Percentiles rank a stretch among this genome's conserved stretches.
phyloP scores from a whole-genome alignment of 2,888 invertebrate species.

The Drosophila helvetica region DNA sequence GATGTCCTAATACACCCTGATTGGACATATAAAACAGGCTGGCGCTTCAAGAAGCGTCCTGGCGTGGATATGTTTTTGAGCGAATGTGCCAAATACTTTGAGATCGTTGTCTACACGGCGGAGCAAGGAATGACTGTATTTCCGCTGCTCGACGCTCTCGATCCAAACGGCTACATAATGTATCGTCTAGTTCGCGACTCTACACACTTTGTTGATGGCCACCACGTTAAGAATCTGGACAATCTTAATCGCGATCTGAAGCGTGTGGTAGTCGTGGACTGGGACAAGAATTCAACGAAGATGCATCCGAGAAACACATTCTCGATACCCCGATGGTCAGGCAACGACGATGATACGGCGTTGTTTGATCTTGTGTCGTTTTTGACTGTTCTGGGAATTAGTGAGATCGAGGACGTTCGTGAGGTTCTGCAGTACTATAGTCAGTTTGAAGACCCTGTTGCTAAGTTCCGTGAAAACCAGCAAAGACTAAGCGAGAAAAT shows the following conservation, averaged over 20 bases:
- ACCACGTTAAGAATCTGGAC: constrained; percentile 95
- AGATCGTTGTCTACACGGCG: constrained; percentile 97
- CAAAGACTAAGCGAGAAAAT: constrained; percentile 89
- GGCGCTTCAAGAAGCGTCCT: constrained; percentile 99
- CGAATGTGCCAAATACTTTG: constrained; percentile 94
- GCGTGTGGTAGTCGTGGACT: constrained; percentile 97
- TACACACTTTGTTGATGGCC: constrained; percentile 96
- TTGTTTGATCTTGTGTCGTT: constrained; percentile 95
- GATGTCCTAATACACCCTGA: constrained; percentile 98
- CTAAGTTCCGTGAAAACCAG: constrained; percentile 96
- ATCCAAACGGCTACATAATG: constrained; percentile 94
- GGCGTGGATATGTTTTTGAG: constrained; percentile 97
- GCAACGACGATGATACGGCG: constrained; percentile 95
- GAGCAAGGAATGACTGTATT: constrained; percentile 98
- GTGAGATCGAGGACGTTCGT: constrained; percentile 96
- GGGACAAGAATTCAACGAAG: constrained; percentile 94
- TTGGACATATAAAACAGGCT: constrained; percentile 99
- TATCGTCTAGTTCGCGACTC: constrained; percentile 97
- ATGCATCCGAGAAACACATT: constrained; percentile 95
- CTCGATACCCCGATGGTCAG: constrained; percentile 94
- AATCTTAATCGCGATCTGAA: constrained; percentile 92
- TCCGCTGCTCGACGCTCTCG: constrained; percentile 96
- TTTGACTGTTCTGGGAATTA: constrained; percentile 93
- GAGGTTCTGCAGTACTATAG: constrained; percentile 96
- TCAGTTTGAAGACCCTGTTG: constrained; percentile 96